Base-by-base conservation (phyloP, 2,113 vertebrate species). In the Hassar affinis region DNA sequence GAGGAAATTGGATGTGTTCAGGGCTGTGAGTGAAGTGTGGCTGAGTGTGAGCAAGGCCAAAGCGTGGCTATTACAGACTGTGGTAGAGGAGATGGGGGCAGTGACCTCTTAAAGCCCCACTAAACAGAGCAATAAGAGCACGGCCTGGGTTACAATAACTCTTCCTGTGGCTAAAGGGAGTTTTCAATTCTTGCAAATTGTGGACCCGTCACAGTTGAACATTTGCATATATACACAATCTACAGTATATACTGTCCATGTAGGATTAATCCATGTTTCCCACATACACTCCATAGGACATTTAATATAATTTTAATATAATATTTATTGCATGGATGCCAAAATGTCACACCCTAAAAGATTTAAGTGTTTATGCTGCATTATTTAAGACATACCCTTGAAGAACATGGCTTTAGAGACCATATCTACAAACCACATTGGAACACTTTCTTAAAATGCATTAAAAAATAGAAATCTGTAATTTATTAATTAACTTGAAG, bases 71-170 rank as follows among this genome's bases (percentile, higher is more conserved):
- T 89, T 90, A 85, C 61, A 75, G 35, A 77, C 59, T 57, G 68
- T 81, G 79, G 80, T 66, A 78, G 62, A 56, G 59, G 30, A 88
- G 86, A 88, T 86, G 79, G 84, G 82, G 83, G 76, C 86, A 79
- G 83, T 85, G 87, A 89, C 88, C 87, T 87, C 59, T 69, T 71
- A 77, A 86, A 85, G 82, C 83, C 83, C 54, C 79, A 80, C 83
- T 89, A 86, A 87, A 88, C 88, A 85, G 80, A 79, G 61, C 87
- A 88, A 87, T 89, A 87, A 90, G 56, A 85, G 82, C 68, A 74
- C 79, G 89, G 78, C 79, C 79, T 5, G 69, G 35, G 83, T 84
- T 85, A 85, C 84, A 87, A 87, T 85, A 87, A 86, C 82, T 85
- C 82, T 64, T 81, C 64, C 78, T 83, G 72, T 76, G 45, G 27